These are phyloP conservation scores for Pteruthius melanotis DNA, from an alignment of 2,113 vertebrate genomes.

Conservation along the genomic window DNA sequence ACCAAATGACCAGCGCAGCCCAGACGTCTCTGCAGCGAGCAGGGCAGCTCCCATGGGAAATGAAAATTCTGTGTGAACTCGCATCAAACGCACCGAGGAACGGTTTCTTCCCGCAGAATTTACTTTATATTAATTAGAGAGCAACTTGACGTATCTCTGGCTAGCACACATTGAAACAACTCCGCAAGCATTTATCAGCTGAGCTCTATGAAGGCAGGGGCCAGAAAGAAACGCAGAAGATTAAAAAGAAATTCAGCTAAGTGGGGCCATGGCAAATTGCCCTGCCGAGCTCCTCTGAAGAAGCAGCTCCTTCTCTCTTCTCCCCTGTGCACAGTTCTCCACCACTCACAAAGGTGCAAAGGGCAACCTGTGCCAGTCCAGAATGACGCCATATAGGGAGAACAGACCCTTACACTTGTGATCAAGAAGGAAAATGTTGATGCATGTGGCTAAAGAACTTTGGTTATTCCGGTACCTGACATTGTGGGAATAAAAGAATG, in stretches of 20 bases:
- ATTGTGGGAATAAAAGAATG: neutral
- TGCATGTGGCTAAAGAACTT: neutral
- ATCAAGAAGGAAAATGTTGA: neutral
- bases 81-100: neutral
- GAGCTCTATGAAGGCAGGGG: neutral
- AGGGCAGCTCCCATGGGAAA: neutral
- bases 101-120: neutral
- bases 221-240: neutral
- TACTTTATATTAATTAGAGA: neutral
- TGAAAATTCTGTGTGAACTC: neutral
- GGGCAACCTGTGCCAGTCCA: neutral
- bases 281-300: neutral
- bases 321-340: rapidly evolving
- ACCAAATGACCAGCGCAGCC: neutral
- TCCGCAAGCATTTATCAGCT: neutral
- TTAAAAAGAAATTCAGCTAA: neutral
- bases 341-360: neutral
- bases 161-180: neutral
- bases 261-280: neutral
- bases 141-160: neutral
- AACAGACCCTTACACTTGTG: neutral
- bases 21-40: neutral
- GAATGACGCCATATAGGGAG: neutral
- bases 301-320: neutral
- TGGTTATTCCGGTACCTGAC: neutral